These are phyloP conservation scores for Cryptops parisi DNA, from an alignment of 2,888 invertebrate genomes.

Conservation along the genomic window DNA sequence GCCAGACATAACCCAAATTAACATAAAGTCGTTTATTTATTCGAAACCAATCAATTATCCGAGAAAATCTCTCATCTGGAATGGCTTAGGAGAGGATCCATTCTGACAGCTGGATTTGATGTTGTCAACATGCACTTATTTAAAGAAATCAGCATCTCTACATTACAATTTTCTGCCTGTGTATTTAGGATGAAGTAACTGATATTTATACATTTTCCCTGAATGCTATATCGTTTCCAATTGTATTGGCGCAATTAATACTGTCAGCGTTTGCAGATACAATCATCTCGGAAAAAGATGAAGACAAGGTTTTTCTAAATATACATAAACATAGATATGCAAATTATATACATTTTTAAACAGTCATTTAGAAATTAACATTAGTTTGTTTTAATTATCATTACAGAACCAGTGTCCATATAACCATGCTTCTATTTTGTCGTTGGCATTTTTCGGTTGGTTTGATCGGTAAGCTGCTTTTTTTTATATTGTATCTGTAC, in stretches of 20 bases:
- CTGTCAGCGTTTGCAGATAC: conserved; percentile 4
- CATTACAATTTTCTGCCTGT: conserved; percentile 1
- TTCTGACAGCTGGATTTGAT: too few relatives aligned
- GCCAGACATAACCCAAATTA: too few relatives aligned
- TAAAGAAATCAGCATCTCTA: neutral
- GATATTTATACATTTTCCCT: neutral
- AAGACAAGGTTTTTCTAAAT: neutral
- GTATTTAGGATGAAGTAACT: neutral
- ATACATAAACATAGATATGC: too few relatives aligned
- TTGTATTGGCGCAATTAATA: conserved; percentile 6
- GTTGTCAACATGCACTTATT: too few relatives aligned
- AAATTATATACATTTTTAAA: too few relatives aligned
- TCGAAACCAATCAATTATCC: too few relatives aligned
- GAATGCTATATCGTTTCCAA: conserved; percentile 4
- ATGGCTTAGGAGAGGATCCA: too few relatives aligned
- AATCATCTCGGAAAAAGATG: neutral
- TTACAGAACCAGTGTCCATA: conserved; percentile 1
- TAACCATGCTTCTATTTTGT: neutral
- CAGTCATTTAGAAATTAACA: too few relatives aligned
- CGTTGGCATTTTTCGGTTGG: conserved; percentile 4
- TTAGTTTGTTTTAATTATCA: too few relatives aligned
- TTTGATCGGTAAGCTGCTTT: neutral
- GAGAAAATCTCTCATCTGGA: too few relatives aligned
- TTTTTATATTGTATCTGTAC: neutral
- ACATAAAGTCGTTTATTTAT: too few relatives aligned